Evolutionary conservation across 1,140 invertebrate genomes (phyloP), one percentile per base, ranked within the genome.

Genomic region (Drosophila prosaltans): DNA sequence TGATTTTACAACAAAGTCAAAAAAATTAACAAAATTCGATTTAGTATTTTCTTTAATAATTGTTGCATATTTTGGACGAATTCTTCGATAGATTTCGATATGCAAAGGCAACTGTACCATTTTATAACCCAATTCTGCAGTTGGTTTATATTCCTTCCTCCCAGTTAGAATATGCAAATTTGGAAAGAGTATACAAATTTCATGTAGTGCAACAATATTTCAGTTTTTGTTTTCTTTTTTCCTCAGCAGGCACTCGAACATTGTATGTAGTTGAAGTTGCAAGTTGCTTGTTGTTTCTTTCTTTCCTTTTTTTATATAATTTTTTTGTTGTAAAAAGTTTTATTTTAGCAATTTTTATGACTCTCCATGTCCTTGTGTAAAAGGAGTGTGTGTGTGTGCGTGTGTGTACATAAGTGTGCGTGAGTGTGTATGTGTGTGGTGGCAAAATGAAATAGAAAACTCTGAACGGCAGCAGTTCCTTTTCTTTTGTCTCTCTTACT

Each of bases 371-470:
- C 84, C 84, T 89, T 89, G 84, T 78, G 69, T 76, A n/a, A 54
- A 28, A 58, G 39, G 28, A 24, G n/a, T 41, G 41, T 59, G 55
- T 73, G 76, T 73, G 67, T 80, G 81, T 30, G 4, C 4, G 28
- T 88, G 80, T 78, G 69, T 69, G 11, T 36, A 16, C n/a, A 58
- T 24, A n/a, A 21, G n/a, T 40, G 40, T 59, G 43, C 69, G 76
- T 69, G 69, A 77, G 80, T 24, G 7, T 24, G 43, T 9, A 16
- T 21, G 7, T 51, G 67, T 28, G 30, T 32, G 16, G 39, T 32
- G 70, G 61, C 57, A 60, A 83, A 80, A 78, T 89, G 80, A 83
- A 89, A 89, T 89, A 84, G 84, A 89, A 88, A 89, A 88, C 72
- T 58, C 41, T 59, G 7, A 61, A 40, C 55, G 69, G 48, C 67